Evolutionary conservation across 1,140 invertebrate genomes (phyloP).

Genomic region (Drosophila sproati): DNA sequence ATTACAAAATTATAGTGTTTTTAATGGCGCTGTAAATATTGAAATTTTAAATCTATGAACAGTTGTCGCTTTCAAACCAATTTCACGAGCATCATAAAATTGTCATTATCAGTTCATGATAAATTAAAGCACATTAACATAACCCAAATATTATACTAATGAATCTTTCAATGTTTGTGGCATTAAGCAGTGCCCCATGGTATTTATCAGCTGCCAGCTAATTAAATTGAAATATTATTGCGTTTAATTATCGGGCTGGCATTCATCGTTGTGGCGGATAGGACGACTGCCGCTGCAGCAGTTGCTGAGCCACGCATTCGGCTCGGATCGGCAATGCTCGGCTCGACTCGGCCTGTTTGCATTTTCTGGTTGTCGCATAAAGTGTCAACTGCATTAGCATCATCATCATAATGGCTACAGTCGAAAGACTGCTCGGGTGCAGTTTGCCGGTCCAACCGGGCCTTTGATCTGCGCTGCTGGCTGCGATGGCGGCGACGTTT

Average conservation of each 20-base stretch:
- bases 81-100: constrained; percentile 26
- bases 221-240: constrained; percentile 77
- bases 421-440: constrained; percentile 42
- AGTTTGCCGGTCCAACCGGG: constrained; percentile 19
- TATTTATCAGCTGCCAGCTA: constrained; percentile 65
- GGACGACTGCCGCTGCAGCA: neutral
- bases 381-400: constrained; percentile 79
- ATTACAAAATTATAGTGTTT: too few relatives aligned
- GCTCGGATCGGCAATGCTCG: neutral
- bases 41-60: neutral
- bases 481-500: constrained; percentile 46
- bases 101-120: constrained; percentile 45
- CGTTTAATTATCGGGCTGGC: constrained; percentile 62
- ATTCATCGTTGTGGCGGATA: constrained; percentile 13
- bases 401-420: constrained; percentile 73
- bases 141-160: constrained; percentile 66
- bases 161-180: constrained; percentile 59
- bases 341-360: neutral
- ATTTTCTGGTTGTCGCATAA: constrained; percentile 56
- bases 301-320: constrained; percentile 3
- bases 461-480: constrained; percentile 65
- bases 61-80: constrained; percentile 1
- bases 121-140: constrained; percentile 35
- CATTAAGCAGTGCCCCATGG: constrained; percentile 39
- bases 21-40: neutral